phyloP scores from a whole-genome alignment of 2,888 invertebrate genomes.

The Uloborus plumipes region DNA sequence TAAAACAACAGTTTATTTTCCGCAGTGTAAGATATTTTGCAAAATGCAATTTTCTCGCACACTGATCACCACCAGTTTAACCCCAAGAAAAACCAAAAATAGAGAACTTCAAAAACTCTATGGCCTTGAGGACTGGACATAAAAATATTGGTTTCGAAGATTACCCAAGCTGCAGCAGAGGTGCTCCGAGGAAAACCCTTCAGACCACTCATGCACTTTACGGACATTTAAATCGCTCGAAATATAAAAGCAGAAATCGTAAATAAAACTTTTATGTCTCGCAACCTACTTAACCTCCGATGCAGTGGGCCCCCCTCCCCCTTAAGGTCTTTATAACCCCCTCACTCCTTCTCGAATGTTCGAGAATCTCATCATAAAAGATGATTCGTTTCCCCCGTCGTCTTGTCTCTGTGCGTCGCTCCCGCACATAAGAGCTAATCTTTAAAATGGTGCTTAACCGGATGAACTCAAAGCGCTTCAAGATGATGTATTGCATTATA shows the following conservation, averaged over 20 bases:
- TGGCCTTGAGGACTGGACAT: too few species aligned
- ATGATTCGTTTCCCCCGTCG: conserved; percentile 40
- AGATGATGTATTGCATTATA: conserved; percentile 44
- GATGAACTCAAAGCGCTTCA: conserved; percentile 45
- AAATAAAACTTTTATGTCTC: conserved; percentile 57
- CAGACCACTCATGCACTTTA: conserved; percentile 30
- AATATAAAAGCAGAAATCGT: conserved; percentile 49
- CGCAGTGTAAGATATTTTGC: too few species aligned
- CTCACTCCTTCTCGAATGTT: conserved; percentile 9
- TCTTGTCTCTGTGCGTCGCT: too few species aligned
- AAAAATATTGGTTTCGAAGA: too few species aligned
- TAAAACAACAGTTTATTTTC: too few species aligned
- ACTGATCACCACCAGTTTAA: too few species aligned
- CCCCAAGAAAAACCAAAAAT: too few species aligned
- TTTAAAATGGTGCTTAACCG: conserved; percentile 57
- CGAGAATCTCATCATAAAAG: conserved; percentile 51
- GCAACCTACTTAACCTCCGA: conserved; percentile 49
- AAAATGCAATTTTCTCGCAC: too few species aligned
- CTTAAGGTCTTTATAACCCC: conserved; percentile 8
- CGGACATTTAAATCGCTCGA: conserved; percentile 48
- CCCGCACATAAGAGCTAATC: conserved; percentile 32
- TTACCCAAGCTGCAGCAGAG: too few species aligned
- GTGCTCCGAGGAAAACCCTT: conserved; percentile 26
- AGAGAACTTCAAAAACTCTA: too few species aligned
- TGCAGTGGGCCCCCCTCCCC: neutral